Evolutionary conservation across 2,888 invertebrate species (phyloP).

Genomic region (Metalampra italica): DNA sequence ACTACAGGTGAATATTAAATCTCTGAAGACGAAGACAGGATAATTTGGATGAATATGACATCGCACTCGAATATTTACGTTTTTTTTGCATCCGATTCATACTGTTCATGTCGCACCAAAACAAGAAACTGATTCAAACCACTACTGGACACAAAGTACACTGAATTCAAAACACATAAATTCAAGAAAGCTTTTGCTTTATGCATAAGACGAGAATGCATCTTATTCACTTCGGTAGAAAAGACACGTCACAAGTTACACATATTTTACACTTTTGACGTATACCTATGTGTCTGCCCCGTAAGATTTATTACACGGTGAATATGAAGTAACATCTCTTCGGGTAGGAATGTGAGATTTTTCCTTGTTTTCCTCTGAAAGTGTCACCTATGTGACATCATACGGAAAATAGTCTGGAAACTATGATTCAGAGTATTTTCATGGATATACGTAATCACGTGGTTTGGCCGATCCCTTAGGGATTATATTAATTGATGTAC

Average conservation of each 20-base stretch:
- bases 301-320: constrained; percentile 63
- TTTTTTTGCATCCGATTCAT: too few relatives aligned
- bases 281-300: constrained; percentile 71
- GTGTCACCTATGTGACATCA: constrained; percentile 46
- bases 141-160: too few relatives aligned
- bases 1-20: too few relatives aligned
- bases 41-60: too few relatives aligned
- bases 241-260: constrained; percentile 60
- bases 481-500: not conserved
- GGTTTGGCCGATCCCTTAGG: not conserved
- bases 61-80: too few relatives aligned
- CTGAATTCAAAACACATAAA: constrained; percentile 13
- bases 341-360: constrained; percentile 42
- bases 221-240: constrained; percentile 42
- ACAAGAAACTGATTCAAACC: too few relatives aligned
- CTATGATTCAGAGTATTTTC: constrained; percentile 45
- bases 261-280: constrained; percentile 76
- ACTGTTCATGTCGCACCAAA: too few relatives aligned
- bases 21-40: too few relatives aligned
- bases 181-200: too few relatives aligned
- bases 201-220: constrained; percentile 28
- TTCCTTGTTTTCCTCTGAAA: constrained; percentile 55
- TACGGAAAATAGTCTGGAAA: constrained; percentile 39
- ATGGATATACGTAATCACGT: constrained; percentile 1
- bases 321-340: constrained; percentile 65